Percentiles rank a stretch among this genome's conserved stretches.
These are phyloP conservation scores for Leptopilina boulardi DNA, from an alignment of 1,140 invertebrate species.

Conservation along the genomic window DNA sequence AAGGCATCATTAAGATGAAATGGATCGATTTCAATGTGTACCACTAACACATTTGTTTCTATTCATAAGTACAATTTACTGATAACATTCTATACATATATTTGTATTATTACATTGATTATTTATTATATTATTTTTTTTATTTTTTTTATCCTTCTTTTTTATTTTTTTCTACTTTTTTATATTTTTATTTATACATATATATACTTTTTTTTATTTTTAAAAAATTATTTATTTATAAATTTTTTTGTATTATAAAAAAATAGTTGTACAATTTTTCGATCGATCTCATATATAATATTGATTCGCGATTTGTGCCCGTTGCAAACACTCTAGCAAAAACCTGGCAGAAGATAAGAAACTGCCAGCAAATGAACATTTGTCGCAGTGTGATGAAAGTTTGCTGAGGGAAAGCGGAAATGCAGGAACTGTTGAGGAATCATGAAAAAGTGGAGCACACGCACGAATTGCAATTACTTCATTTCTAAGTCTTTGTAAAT, in stretches of 20 bases:
- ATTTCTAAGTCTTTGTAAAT: slow-evolving; percentile 4
- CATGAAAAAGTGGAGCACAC: slow-evolving; percentile 14
- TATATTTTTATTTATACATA: background rate
- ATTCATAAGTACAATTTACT: background rate
- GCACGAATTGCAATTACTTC: background rate
- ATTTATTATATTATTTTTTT: background rate
- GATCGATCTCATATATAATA: slow-evolving; percentile 55
- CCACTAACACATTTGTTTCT: slow-evolving; percentile 3
- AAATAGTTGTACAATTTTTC: slow-evolving; percentile 50
- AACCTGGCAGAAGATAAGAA: slow-evolving; percentile 57
- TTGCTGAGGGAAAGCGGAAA: slow-evolving; percentile 23
- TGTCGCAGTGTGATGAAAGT: slow-evolving; percentile 19
- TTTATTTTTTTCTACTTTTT: too few relatives aligned
- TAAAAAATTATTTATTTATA: too few relatives aligned
- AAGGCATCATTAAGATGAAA: slow-evolving; percentile 33
- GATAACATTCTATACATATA: background rate
- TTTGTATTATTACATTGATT: background rate
- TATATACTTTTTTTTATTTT: too few relatives aligned
- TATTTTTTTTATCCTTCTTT: too few relatives aligned
- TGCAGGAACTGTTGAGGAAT: background rate
- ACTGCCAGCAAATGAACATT: slow-evolving; percentile 36
- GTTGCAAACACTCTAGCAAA: slow-evolving; percentile 54
- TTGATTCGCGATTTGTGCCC: slow-evolving; percentile 47
- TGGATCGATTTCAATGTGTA: background rate
- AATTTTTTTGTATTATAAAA: slow-evolving; percentile 49